Evolutionary conservation across 2,113 vertebrate species (phyloP), one percentile per base, ranked within the genome.

Genomic region (Burhinus oedicnemus): DNA sequence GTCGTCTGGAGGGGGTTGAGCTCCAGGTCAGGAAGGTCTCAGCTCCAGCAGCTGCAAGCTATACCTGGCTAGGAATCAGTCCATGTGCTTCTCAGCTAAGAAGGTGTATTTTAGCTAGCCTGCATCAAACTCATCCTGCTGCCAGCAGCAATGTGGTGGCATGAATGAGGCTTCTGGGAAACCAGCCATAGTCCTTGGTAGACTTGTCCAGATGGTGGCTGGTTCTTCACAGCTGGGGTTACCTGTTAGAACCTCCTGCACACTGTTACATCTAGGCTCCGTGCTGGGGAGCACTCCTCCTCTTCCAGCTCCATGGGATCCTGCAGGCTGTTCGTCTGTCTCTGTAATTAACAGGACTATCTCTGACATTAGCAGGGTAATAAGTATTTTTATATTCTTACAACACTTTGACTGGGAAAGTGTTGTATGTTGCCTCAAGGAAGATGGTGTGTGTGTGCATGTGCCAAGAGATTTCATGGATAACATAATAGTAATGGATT

Each of bases 261-360:
- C 2, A 4, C 52, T 2, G 1, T 38, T 47, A 75, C 5, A n/a
- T 10, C n/a, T n/a, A 5, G 55, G 32, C 20, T 71, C 12, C 7
- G 5, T 65, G 32, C 76, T 62, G 71, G 42, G 60, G 45, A 90
- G 26, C 38, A 38, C n/a, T 32, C 8, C 45, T 55, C 9, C 64
- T 66, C 20, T 79, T 87, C 61, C 34, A 81, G 44, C 17, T 47
- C 74, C 42, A 11, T 4, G 44, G 74, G 74, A 51, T 69, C 70
- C 61, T 47, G 49, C 57, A 71, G 89, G 61, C 34, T 84, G 9
- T 47, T 80, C 65, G 49, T 70, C 45, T 70, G 1, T 38, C 69
- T 94, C 57, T 79, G 34, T 32, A 84, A 65, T 72, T 68, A 57
- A 38, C 1, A 65, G 61, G 10, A 84, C 34, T 68, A 25, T 27